These are phyloP conservation scores for Drosophila ficusphila DNA, from an alignment of 1,140 invertebrate genomes.

Conservation along the genomic window DNA sequence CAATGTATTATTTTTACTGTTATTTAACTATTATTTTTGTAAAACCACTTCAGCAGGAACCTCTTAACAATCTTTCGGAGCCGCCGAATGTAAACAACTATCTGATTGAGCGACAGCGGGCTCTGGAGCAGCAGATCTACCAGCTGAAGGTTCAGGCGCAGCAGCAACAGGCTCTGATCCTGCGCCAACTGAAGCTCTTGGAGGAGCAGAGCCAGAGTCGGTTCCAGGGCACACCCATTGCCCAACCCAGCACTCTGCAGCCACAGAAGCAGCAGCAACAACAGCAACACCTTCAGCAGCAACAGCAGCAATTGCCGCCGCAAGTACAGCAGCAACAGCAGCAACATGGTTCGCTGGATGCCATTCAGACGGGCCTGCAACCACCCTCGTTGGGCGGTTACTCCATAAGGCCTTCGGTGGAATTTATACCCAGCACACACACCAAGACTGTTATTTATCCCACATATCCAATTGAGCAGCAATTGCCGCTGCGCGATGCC, in stretches of 20 bases:
- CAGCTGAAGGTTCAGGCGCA: slow-evolving; percentile 87
- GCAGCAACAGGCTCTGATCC: slow-evolving; percentile 89
- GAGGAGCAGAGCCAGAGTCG: slow-evolving; percentile 85
- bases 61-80: slow-evolving; percentile 27
- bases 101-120: slow-evolving; percentile 87
- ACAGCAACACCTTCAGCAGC: slow-evolving; percentile 20
- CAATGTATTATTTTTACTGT: not conserved
- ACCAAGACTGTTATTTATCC: slow-evolving; percentile 78
- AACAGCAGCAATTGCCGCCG: slow-evolving; percentile 24
- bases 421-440: slow-evolving; percentile 81
- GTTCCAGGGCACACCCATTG: slow-evolving; percentile 63
- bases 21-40: not conserved
- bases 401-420: slow-evolving; percentile 80
- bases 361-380: slow-evolving; percentile 80
- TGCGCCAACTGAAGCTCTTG: slow-evolving; percentile 87
- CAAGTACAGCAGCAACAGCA: slow-evolving; percentile 48
- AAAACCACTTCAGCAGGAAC: slow-evolving; percentile 33
- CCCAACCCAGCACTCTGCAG: slow-evolving; percentile 69
- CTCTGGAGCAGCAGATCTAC: slow-evolving; percentile 88
- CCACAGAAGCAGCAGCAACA: slow-evolving; percentile 48
- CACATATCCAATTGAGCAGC: slow-evolving; percentile 80
- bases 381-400: slow-evolving; percentile 65
- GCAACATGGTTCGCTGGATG: slow-evolving; percentile 76
- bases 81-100: slow-evolving; percentile 73
- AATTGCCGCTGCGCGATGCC: slow-evolving; percentile 77